A percentile compares a stretch with the other conserved stretches of the same genome.
Evolutionary conservation across 2,888 invertebrate species (phyloP).

Genomic region (Drosophila nigricruria): DNA sequence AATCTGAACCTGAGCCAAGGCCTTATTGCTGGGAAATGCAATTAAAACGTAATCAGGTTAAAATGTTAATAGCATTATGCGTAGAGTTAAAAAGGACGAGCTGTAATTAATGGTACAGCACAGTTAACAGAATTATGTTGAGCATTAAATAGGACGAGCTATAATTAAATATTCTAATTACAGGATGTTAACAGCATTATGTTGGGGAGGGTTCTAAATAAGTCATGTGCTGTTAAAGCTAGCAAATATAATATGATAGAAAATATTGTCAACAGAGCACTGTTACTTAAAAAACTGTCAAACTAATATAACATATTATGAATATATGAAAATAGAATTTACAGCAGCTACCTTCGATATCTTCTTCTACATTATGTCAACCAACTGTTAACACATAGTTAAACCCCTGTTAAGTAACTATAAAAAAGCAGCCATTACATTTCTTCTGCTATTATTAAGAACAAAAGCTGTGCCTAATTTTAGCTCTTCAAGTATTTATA

Average conservation of each 20-base stretch:
- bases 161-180: neutral
- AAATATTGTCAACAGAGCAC: neutral
- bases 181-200: neutral
- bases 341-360: neutral
- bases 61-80: neutral
- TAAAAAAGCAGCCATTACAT: neutral
- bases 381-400: neutral
- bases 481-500: constrained; percentile 1
- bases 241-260: neutral
- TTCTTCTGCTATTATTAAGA: neutral
- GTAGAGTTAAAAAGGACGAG: neutral
- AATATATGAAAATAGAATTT: neutral
- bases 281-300: neutral
- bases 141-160: neutral
- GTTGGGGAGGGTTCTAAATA: too few species aligned
- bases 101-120: neutral
- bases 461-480: constrained; percentile 18
- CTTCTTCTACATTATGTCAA: neutral
- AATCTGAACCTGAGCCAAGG: neutral
- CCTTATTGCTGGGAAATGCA: constrained; percentile 5
- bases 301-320: neutral
- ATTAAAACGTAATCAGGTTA: constrained; percentile 9
- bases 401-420: neutral
- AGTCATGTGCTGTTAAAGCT: constrained; percentile 1
- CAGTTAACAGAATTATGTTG: constrained; percentile 10